These are phyloP conservation scores for Meta bourneti DNA, from an alignment of 2,888 invertebrate genomes.

Conservation along the genomic window DNA sequence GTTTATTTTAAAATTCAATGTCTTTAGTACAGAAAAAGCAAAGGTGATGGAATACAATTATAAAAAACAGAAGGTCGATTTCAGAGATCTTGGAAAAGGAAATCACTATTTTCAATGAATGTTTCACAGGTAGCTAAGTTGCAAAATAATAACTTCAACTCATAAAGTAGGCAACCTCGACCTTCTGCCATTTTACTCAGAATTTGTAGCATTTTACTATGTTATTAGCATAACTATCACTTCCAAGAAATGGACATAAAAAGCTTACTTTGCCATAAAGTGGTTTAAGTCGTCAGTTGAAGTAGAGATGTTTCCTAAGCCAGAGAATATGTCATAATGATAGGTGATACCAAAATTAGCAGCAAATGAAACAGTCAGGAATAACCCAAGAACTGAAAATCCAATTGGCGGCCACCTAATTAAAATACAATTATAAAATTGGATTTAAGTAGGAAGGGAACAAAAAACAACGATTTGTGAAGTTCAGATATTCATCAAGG, in stretches of 20 bases:
- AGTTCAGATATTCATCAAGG: neutral
- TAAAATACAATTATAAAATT: neutral
- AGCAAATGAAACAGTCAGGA: neutral
- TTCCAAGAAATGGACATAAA: neutral
- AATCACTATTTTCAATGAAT: too few relatives aligned
- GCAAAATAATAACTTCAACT: too few relatives aligned
- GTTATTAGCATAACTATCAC: too few relatives aligned
- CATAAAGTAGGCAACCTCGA: too few relatives aligned
- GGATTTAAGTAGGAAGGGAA: neutral
- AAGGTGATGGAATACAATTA: too few relatives aligned
- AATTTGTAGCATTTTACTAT: too few relatives aligned
- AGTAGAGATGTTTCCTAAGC: neutral
- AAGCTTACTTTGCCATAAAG: conserved; percentile 9
- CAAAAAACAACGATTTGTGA: neutral
- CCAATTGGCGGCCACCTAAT: conserved; percentile 49
- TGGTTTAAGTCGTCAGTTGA: neutral
- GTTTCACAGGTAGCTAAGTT: too few relatives aligned
- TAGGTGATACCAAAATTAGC: conserved; percentile 36
- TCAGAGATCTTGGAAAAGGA: too few relatives aligned
- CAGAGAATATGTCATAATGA: conserved; percentile 34
- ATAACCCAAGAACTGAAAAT: neutral
- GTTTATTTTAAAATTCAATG: too few relatives aligned
- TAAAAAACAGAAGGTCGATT: too few relatives aligned
- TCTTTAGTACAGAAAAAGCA: too few relatives aligned
- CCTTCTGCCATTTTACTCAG: too few relatives aligned